phyloP scores from a whole-genome alignment of 2,888 invertebrate genomes.

The Ophraella communa region DNA sequence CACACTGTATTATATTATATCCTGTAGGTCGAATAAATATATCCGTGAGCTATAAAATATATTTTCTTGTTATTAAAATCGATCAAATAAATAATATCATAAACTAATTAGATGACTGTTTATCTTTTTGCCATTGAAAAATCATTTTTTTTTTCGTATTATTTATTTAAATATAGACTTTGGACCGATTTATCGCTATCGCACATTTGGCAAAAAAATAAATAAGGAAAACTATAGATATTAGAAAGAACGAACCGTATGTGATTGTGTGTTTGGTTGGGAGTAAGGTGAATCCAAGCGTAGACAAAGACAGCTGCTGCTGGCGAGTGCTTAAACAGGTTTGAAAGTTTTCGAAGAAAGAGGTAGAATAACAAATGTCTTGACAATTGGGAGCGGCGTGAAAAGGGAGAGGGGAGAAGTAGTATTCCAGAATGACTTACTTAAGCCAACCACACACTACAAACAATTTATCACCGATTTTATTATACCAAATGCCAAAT shows the following conservation, averaged over 20 bases:
- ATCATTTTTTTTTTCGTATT: slow-evolving; percentile 20
- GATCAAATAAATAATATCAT: no score
- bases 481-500: no score
- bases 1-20: neutral
- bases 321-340: slow-evolving; percentile 52
- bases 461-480: no score
- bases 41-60: neutral
- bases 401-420: slow-evolving; percentile 34
- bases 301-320: slow-evolving; percentile 55
- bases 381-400: slow-evolving; percentile 36
- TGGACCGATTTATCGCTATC: slow-evolving; percentile 38
- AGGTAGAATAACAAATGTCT: slow-evolving; percentile 54
- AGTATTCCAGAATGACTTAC: slow-evolving; percentile 39
- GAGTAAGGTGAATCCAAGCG: slow-evolving; percentile 59
- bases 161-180: slow-evolving; percentile 40
- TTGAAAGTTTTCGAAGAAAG: slow-evolving; percentile 59
- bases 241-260: slow-evolving; percentile 51
- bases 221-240: slow-evolving; percentile 42
- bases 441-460: slow-evolving; percentile 18
- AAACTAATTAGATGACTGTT: no score
- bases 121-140: slow-evolving; percentile 13
- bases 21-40: neutral
- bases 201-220: slow-evolving; percentile 44
- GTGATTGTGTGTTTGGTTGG: slow-evolving; percentile 44
- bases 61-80: neutral